These are phyloP conservation scores for Mizuhopecten yessoensis DNA, from an alignment of 1,140 invertebrate species.

Conservation along the genomic window DNA sequence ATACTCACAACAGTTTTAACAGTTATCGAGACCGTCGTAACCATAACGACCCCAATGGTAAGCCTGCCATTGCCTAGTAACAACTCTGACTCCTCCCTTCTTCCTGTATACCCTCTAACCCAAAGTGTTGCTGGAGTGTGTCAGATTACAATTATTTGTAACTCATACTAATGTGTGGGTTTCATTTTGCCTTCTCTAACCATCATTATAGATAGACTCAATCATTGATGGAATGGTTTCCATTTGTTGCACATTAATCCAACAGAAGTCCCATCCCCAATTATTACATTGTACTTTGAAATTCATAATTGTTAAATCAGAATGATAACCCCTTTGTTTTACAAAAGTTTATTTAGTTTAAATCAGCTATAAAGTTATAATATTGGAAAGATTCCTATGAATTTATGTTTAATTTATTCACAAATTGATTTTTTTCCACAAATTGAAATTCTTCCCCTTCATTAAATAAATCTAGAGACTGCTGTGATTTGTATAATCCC, in stretches of 20 bases:
- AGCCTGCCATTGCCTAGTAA: constrained; percentile 46
- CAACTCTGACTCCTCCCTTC: constrained; percentile 28
- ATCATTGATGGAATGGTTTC: no score
- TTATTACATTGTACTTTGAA: not conserved
- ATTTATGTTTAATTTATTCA: constrained; percentile 20
- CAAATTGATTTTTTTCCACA: not conserved
- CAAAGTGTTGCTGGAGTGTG: constrained; percentile 32
- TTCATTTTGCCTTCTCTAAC: not conserved
- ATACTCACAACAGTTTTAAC: constrained; percentile 53
- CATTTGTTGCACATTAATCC: not conserved
- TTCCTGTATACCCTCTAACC: constrained; percentile 19
- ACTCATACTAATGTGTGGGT: not conserved
- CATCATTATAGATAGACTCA: not conserved
- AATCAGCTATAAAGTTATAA: no score
- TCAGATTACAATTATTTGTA: not conserved
- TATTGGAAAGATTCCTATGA: not conserved
- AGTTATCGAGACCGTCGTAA: constrained; percentile 50
- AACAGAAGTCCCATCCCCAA: not conserved
- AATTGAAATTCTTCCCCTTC: no score
- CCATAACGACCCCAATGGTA: constrained; percentile 60
- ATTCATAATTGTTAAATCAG: no score
- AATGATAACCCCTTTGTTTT: no score
- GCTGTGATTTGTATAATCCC: no score
- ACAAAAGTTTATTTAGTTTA: not conserved
- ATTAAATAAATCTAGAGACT: no score